phyloP scores from a whole-genome alignment of 2,113 vertebrate genomes.

The Boulengeromyrus knoepffleri region DNA sequence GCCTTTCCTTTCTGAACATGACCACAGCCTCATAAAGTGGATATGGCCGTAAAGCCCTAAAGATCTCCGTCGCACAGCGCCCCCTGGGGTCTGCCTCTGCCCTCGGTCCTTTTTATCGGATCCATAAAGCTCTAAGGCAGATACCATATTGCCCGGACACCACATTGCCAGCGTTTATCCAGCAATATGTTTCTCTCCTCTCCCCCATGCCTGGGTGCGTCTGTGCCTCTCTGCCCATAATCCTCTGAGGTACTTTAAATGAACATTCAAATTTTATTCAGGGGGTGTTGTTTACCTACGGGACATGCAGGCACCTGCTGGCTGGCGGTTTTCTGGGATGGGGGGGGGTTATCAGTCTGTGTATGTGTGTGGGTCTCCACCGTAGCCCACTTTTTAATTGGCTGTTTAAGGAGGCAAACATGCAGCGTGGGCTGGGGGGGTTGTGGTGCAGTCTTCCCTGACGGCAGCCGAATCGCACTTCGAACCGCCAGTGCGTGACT shows the following conservation, averaged over 20 bases:
- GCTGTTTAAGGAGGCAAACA: not conserved
- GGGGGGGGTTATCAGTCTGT: not conserved
- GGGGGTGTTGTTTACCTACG: not conserved
- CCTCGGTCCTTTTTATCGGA: not conserved
- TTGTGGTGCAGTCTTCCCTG: not conserved
- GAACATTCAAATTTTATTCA: slow-evolving; percentile 10
- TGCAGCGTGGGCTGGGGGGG: not conserved
- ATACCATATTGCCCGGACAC: not conserved
- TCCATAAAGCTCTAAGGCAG: not conserved
- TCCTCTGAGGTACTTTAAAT: not conserved
- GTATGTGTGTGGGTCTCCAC: not conserved
- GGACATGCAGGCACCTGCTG: not conserved
- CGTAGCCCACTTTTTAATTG: not conserved
- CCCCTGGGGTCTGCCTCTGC: not conserved
- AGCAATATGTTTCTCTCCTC: not conserved
- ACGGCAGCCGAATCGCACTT: not conserved
- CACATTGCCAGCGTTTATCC: not conserved
- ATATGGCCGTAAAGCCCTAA: not conserved
- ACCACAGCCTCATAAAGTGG: not conserved
- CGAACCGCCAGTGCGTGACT: not conserved
- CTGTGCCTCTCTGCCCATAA: not conserved
- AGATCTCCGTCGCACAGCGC: not conserved
- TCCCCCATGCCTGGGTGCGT: not conserved
- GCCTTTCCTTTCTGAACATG: not conserved
- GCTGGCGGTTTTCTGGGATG: not conserved